A percentile compares a stretch with the other conserved stretches of the same genome.
Conservation (phyloP, 2,797 vertebrate species). For the Myotis planiceps region DNA sequence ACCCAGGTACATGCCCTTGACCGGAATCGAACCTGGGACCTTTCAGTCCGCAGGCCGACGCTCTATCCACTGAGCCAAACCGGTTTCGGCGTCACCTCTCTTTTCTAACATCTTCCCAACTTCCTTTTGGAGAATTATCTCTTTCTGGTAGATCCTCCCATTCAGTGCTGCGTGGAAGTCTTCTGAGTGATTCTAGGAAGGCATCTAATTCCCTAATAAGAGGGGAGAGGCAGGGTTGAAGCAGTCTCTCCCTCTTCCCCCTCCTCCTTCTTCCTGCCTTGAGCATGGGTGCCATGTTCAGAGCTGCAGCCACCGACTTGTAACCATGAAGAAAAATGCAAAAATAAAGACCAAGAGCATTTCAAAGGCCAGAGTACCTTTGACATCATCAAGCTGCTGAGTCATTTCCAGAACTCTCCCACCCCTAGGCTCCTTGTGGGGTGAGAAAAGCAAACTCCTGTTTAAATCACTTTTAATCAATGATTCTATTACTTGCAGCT, state of each 20-base stretch:
- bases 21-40: too few relatives aligned
- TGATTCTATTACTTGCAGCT: slow-evolving; percentile 38
- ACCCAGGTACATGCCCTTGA: too few relatives aligned
- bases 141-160: background rate
- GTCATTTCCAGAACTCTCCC: background rate
- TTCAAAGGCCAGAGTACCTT: background rate
- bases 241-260: background rate
- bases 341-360: background rate
- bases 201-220: background rate
- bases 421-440: background rate
- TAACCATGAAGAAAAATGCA: background rate
- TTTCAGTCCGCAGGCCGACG: too few relatives aligned
- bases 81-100: too few relatives aligned
- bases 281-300: background rate
- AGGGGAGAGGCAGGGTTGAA: background rate
- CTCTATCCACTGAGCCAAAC: too few relatives aligned
- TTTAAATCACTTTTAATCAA: background rate
- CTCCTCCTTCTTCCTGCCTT: background rate
- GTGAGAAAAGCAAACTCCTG: background rate
- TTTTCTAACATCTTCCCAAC: background rate
- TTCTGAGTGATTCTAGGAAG: background rate
- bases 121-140: background rate
- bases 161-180: background rate
- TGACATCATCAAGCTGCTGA: background rate
- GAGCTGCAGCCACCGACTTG: background rate